Evolutionary conservation across 2,113 vertebrate species (phyloP), one percentile per base, ranked within the genome.

Genomic region (Lota lota): DNA sequence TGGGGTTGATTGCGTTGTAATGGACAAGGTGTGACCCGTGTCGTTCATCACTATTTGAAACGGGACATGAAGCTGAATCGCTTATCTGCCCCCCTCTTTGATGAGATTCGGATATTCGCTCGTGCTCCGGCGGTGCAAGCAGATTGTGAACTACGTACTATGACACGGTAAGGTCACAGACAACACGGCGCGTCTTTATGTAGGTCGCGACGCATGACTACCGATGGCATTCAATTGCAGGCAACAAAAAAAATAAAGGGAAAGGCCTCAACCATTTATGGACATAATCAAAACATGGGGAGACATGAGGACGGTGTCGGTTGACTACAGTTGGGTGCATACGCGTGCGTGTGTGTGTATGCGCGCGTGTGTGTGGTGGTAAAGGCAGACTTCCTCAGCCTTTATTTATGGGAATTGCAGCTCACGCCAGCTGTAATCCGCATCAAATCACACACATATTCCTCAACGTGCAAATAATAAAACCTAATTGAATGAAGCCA

Each of bases 1-100:
- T 72, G 62, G 77, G 78, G 69, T 75, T 83, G 78, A 87, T 90
- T 87, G 78, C 64, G 71, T 67, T 69, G 68, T 81, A 81, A 83
- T 88, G 80, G 84, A 72, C 65, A 67, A 69, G 62, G 47, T 63
- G 51, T 58, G 68, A 5, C 47, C 10, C 0, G 5, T 75, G 74
- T 75, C 69, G 68, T 85, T 81, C 74, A 81, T 83, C 72, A 81
- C 73, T 62, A 69, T 78, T 63, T 70, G 63, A 78, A 40, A 40
- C 36, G 36, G 36, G 36, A 40, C 36, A 40, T 40, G 67, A 20
- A 67, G 70, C 70, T 67, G 20, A 22, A 64, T 68, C 67, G 60
- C 60, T 33, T 11, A 11, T 40, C 61, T 66, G 60, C 63, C 64
- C 61, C 61, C 58, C 53, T 75, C 63, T 66, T 0, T 72, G 66